These are phyloP conservation scores for Tiliacea citrago DNA, from an alignment of 2,888 invertebrate species.

Conservation along the genomic window DNA sequence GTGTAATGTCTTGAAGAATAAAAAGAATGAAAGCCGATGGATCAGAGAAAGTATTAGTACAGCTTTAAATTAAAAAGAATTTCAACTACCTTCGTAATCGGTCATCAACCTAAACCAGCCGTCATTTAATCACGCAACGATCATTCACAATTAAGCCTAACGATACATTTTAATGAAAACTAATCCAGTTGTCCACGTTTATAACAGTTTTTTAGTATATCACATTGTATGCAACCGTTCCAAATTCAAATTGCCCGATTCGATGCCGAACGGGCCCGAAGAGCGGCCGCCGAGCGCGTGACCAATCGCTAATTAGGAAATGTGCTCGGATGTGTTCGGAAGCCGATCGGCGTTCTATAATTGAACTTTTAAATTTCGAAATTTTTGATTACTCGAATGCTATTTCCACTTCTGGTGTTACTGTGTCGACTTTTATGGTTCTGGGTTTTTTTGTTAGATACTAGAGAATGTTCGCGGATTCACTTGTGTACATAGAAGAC, in stretches of 20 bases:
- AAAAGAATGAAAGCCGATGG: background rate
- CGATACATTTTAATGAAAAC: constrained; percentile 76
- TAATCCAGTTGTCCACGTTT: constrained; percentile 73
- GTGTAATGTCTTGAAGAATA: constrained; percentile 5
- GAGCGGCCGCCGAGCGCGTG: constrained; percentile 87
- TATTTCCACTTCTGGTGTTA: constrained; percentile 85
- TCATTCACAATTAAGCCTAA: constrained; percentile 66
- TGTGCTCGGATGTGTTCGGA: constrained; percentile 84
- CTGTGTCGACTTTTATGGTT: constrained; percentile 76
- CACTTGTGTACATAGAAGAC: background rate
- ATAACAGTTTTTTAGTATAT: constrained; percentile 66
- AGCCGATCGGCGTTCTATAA: constrained; percentile 87
- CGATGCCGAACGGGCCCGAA: constrained; percentile 80
- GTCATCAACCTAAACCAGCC: constrained; percentile 42
- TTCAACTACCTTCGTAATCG: constrained; percentile 47
- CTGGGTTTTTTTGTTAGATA: constrained; percentile 65
- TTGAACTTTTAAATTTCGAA: constrained; percentile 87
- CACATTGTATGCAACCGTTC: constrained; percentile 82
- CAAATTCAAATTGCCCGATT: constrained; percentile 88
- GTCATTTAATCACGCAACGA: constrained; percentile 56
- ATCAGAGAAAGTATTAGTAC: background rate
- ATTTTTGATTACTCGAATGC: constrained; percentile 85
- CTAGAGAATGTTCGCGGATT: constrained; percentile 50
- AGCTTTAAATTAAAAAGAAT: constrained; percentile 41
- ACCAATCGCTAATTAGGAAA: constrained; percentile 90